phyloP scores from a whole-genome alignment of 2,113 vertebrate species.

The Indri indri region DNA sequence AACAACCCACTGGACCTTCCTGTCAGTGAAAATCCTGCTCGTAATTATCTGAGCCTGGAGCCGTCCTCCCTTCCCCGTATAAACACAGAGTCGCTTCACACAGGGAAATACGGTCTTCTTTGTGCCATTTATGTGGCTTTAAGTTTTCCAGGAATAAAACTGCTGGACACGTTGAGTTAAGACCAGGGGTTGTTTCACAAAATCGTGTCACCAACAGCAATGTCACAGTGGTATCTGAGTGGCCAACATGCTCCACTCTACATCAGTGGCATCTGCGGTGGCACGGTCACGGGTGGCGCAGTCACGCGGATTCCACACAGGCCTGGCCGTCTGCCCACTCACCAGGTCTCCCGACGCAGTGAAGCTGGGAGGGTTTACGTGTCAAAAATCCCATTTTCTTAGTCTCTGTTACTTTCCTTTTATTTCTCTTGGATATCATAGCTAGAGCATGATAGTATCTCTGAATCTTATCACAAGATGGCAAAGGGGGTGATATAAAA shows the following conservation, averaged over 20 bases:
- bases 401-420: neutral
- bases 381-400: too few species aligned
- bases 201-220: neutral
- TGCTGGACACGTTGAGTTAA: neutral
- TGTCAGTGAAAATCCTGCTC: neutral
- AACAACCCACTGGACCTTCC: neutral
- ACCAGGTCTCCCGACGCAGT: neutral
- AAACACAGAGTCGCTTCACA: neutral
- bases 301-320: neutral
- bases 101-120: neutral
- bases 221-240: neutral
- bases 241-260: rapidly evolving
- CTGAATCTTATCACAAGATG: neutral
- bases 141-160: neutral
- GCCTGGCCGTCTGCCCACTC: neutral
- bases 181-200: neutral
- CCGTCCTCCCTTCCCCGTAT: neutral
- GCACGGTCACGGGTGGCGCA: neutral
- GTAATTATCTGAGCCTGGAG: neutral
- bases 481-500: neutral
- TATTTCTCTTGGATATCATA: neutral
- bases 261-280: rapidly evolving
- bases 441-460: neutral
- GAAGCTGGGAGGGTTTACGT: neutral
- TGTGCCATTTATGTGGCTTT: neutral